Conservation (phyloP, 2,113 vertebrate species). For the Gobiocypris rarus region DNA sequence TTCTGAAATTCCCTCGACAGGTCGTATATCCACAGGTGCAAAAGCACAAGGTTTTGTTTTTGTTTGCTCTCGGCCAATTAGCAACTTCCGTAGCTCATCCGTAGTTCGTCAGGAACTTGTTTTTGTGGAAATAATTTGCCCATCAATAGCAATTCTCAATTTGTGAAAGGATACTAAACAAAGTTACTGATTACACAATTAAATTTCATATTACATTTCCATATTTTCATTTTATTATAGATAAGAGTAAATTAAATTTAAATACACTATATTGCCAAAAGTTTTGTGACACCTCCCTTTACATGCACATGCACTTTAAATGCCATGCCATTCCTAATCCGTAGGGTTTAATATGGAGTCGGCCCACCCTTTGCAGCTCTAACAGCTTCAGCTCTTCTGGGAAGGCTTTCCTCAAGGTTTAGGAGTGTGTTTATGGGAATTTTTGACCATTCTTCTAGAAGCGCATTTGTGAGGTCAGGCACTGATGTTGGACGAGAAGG, state of each 20-base stretch:
- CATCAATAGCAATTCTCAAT: not conserved
- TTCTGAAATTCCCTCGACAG: constrained; percentile 31
- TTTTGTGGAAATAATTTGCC: not conserved
- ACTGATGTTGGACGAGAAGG: too few species aligned
- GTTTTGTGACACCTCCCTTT: too few species aligned
- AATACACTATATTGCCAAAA: not conserved
- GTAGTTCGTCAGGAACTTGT: not conserved
- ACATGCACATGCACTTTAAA: too few species aligned
- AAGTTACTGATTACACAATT: not conserved
- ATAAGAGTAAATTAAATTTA: not conserved
- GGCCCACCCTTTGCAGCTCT: too few species aligned
- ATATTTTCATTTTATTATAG: not conserved
- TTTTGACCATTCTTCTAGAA: too few species aligned
- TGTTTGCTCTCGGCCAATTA: constrained; percentile 60
- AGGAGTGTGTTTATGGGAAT: too few species aligned
- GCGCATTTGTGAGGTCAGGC: too few species aligned
- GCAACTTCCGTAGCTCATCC: constrained; percentile 23
- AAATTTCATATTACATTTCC: not conserved
- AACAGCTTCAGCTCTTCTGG: too few species aligned
- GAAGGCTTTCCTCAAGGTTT: too few species aligned
- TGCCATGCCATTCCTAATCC: too few species aligned
- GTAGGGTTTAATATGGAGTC: too few species aligned
- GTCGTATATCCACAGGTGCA: constrained; percentile 70
- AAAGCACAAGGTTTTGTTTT: constrained; percentile 66
- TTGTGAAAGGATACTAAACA: not conserved